A percentile compares a stretch with the other conserved stretches of the same genome.
These are phyloP conservation scores for Sebastes kiyomatsui DNA, from an alignment of 2,797 vertebrate genomes.

Conservation along the genomic window DNA sequence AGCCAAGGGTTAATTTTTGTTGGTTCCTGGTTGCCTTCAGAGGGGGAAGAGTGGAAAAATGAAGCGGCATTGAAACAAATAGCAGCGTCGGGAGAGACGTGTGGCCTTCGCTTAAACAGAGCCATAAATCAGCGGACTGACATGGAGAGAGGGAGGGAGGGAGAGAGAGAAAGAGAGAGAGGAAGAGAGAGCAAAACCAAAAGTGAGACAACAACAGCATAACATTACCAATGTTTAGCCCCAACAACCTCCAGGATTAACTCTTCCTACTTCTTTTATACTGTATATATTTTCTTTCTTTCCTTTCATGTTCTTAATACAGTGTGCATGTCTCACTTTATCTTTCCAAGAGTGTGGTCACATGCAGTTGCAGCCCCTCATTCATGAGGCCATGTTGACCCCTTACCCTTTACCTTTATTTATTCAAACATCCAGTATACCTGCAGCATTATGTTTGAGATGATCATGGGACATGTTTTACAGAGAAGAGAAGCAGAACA, in stretches of 20 bases:
- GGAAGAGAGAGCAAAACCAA: slow-evolving; percentile 49
- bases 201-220: slow-evolving; percentile 69
- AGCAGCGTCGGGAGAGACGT: slow-evolving; percentile 84
- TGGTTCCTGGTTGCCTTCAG: slow-evolving; percentile 75
- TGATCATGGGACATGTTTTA: neutral
- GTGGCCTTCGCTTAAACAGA: slow-evolving; percentile 91
- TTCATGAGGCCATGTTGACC: slow-evolving; percentile 37
- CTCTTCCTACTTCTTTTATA: slow-evolving; percentile 14
- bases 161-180: slow-evolving; percentile 33
- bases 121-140: slow-evolving; percentile 88
- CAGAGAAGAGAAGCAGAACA: neutral
- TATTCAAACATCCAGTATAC: slow-evolving; percentile 44
- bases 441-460: slow-evolving; percentile 1
- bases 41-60: slow-evolving; percentile 75
- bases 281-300: neutral
- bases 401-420: slow-evolving; percentile 40
- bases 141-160: slow-evolving; percentile 64
- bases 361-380: neutral
- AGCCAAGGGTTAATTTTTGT: slow-evolving; percentile 79
- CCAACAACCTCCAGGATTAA: slow-evolving; percentile 26
- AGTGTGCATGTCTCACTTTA: neutral
- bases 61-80: slow-evolving; percentile 86
- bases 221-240: slow-evolving; percentile 69
- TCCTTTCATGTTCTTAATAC: neutral
- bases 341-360: neutral